Base-by-base conservation (phyloP, 2,888 invertebrate genomes). In the Megaustenia siamemsis region DNA sequence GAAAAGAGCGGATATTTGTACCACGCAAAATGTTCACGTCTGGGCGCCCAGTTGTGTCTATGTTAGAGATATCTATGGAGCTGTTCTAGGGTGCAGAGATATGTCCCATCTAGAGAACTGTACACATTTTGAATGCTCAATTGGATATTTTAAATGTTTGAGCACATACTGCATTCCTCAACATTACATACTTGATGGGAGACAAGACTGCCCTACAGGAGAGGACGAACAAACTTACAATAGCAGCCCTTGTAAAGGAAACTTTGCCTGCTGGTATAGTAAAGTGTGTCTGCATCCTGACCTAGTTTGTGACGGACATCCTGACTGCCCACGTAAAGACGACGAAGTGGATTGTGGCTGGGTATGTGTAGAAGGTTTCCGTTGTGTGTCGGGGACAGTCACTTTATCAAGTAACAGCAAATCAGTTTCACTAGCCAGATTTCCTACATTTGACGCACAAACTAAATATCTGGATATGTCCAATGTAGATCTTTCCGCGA, bases 11-110 rank as follows among this genome's bases (percentile, higher is more conserved):
- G n/a, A n/a, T n/a, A n/a, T n/a, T n/a, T n/a, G n/a, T n/a, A n/a
- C n/a, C n/a, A n/a, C n/a, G n/a, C n/a, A n/a, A n/a, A n/a, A n/a
- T n/a, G n/a, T n/a, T n/a, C 10, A 49, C 40, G 66, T 43, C 15
- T 75, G 82, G 75, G 60, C 73, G 1, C 73, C 73, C 15, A 75
- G 45, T 18, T 75, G 82, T 63, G 82, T 75, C 18, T 75, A 75
- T 18, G 18, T 75, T 1, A 71, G 63, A 24, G 82, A 82, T 18
- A 15, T 73, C 1, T 73, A 32, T 43, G 63, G 75, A n/a, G 56
- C 24, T 1, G 32, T 73, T 0, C 63, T 63, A n/a, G 73, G 73
- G 6, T 82, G 75, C 24, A 43, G 24, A 56, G 43, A 71, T 38
- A 75, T 82, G 73, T 56, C 45, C 0, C 73, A 82, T 43, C 40